Percentiles rank a stretch among this genome's conserved stretches.
These are phyloP conservation scores for Stictocephala bisonia DNA, from an alignment of 2,888 invertebrate species.

Conservation along the genomic window DNA sequence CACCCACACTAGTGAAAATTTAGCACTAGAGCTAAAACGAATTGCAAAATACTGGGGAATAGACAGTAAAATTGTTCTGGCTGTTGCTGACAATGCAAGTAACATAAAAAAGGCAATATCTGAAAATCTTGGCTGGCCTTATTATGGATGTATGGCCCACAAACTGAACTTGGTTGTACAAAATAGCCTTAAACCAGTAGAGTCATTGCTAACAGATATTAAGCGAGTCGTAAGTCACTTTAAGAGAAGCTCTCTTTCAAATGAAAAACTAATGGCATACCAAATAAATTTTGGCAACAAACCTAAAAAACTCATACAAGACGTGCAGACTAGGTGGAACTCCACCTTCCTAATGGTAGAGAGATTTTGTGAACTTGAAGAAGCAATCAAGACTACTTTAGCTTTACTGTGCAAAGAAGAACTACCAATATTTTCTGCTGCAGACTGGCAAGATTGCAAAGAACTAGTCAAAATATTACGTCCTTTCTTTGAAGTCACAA, in stretches of 20 bases:
- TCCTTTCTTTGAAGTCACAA: not conserved
- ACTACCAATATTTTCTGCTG: not conserved
- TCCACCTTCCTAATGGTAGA: not conserved
- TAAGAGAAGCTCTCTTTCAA: not conserved
- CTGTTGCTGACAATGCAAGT: not conserved
- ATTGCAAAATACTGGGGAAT: conserved; percentile 1
- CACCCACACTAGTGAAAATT: not conserved
- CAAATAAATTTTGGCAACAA: not conserved
- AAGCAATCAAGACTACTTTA: not conserved
- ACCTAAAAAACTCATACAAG: not conserved
- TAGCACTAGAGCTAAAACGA: not conserved
- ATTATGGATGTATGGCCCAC: not conserved
- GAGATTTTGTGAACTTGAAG: not conserved
- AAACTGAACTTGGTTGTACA: not conserved
- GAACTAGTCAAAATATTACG: not conserved
- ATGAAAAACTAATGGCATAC: not conserved
- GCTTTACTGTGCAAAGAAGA: not conserved
- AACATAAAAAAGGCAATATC: not conserved
- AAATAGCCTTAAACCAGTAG: not conserved
- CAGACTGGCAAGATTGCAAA: not conserved
- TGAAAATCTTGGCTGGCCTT: not conserved
- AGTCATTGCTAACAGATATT: not conserved
- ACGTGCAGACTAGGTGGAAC: not conserved
- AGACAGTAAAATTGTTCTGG: not conserved
- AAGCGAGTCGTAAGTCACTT: not conserved